phyloP scores from a whole-genome alignment of 2,888 invertebrate genomes.

The Microctonus aethiopoides region DNA sequence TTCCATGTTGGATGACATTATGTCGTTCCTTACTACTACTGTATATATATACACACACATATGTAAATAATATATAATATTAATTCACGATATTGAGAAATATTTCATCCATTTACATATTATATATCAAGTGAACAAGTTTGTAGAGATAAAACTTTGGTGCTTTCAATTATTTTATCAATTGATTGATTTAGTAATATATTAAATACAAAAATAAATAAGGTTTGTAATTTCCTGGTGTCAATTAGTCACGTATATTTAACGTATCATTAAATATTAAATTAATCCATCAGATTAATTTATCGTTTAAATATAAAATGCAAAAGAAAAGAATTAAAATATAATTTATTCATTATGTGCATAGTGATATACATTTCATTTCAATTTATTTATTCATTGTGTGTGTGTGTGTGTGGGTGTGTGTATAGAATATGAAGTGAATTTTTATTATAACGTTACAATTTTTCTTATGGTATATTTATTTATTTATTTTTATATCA shows the following conservation, averaged over 20 bases:
- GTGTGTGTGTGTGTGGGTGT: too few relatives aligned
- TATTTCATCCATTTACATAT: slow-evolving; percentile 1
- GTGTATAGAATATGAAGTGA: too few relatives aligned
- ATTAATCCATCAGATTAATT: not conserved
- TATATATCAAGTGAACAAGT: not conserved
- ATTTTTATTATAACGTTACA: not conserved
- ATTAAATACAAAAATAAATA: not conserved
- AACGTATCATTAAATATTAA: not conserved
- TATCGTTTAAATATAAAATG: not conserved
- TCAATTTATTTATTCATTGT: too few relatives aligned
- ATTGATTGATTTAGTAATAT: slow-evolving; percentile 22
- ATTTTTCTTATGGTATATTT: not conserved
- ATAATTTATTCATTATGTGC: too few relatives aligned
- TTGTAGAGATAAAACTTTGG: not conserved
- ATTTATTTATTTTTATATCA: not conserved
- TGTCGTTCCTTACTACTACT: slow-evolving; percentile 4
- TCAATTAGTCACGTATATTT: slow-evolving; percentile 1
- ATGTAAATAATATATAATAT: slow-evolving; percentile 17
- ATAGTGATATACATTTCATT: too few relatives aligned
- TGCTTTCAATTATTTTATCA: not conserved
- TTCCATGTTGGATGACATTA: slow-evolving; percentile 22
- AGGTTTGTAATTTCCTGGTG: slow-evolving; percentile 16
- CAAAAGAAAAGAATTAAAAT: not conserved
- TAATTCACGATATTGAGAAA: not conserved
- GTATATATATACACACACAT: slow-evolving; percentile 2